Conservation (phyloP, 2,888 invertebrate species). For the Eupithecia exiguata region DNA sequence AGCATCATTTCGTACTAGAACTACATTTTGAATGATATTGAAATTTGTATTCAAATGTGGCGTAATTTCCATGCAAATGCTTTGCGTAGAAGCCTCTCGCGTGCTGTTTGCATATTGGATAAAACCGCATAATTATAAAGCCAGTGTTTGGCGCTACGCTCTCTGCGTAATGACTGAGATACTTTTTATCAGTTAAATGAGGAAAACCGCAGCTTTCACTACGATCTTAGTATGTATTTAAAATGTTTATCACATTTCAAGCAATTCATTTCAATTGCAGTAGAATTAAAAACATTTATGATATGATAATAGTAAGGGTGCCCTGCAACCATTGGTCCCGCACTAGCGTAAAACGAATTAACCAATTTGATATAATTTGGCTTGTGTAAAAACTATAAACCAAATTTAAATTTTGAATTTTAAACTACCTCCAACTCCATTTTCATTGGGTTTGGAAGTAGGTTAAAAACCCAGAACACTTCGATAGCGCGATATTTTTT, state of each 20-base stretch:
- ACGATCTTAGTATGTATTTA: not conserved
- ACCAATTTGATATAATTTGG: no score
- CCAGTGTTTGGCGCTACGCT: slow-evolving; percentile 43
- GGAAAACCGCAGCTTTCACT: not conserved
- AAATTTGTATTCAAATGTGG: slow-evolving; percentile 16
- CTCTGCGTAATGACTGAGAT: not conserved
- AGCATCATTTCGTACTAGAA: not conserved
- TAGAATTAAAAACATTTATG: not conserved
- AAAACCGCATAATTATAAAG: slow-evolving; percentile 52
- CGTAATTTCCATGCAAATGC: slow-evolving; percentile 68
- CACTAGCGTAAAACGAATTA: no score
- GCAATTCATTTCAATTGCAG: not conserved
- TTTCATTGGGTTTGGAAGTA: no score
- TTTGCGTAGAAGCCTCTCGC: slow-evolving; percentile 51
- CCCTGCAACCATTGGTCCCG: no score
- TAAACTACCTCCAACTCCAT: no score
- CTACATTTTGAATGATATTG: slow-evolving; percentile 1
- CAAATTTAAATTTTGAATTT: no score
- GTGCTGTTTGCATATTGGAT: slow-evolving; percentile 69
- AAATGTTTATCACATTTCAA: not conserved
- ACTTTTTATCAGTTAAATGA: slow-evolving; percentile 6
- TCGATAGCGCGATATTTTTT: no score
- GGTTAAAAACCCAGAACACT: no score
- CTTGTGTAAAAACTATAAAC: no score
- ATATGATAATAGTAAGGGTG: no score